These are phyloP conservation scores for Podarcis muralis DNA, from an alignment of 2,113 vertebrate genomes.

Conservation along the genomic window DNA sequence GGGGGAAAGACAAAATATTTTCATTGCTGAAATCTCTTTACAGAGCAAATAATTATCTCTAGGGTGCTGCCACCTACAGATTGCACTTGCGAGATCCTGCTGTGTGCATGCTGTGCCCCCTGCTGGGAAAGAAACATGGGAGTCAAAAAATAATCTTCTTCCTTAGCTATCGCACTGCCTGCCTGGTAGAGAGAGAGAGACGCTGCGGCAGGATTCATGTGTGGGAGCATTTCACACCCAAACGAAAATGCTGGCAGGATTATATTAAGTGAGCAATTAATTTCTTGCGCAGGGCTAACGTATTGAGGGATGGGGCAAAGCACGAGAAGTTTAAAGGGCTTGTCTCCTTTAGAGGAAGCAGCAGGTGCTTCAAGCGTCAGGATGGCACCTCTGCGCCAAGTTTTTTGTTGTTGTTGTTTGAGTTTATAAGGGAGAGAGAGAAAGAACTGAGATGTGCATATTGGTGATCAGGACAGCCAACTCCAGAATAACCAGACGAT, in stretches of 20 bases:
- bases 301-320: constrained; percentile 20
- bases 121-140: constrained; percentile 62
- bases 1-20: constrained; percentile 64
- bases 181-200: constrained; percentile 57
- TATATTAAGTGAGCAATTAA: constrained; percentile 64
- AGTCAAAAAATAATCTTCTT: constrained; percentile 46
- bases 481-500: neutral
- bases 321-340: constrained; percentile 35
- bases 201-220: constrained; percentile 59
- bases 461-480: neutral
- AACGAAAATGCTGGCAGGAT: constrained; percentile 69
- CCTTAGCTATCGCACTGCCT: constrained; percentile 60
- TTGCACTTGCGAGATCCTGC: constrained; percentile 58
- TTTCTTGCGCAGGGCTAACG: constrained; percentile 52
- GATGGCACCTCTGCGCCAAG: neutral
- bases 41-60: constrained; percentile 59
- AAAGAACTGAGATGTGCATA: neutral
- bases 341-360: constrained; percentile 41
- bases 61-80: constrained; percentile 69
- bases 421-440: too few relatives aligned
- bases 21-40: constrained; percentile 62
- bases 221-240: constrained; percentile 70
- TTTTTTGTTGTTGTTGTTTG: too few relatives aligned
- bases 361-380: constrained; percentile 3
- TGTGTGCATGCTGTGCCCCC: constrained; percentile 65